A percentile compares a stretch with the other conserved stretches of the same genome.
These are phyloP conservation scores for Rhysida immarginata DNA, from an alignment of 1,140 invertebrate genomes.

Conservation along the genomic window DNA sequence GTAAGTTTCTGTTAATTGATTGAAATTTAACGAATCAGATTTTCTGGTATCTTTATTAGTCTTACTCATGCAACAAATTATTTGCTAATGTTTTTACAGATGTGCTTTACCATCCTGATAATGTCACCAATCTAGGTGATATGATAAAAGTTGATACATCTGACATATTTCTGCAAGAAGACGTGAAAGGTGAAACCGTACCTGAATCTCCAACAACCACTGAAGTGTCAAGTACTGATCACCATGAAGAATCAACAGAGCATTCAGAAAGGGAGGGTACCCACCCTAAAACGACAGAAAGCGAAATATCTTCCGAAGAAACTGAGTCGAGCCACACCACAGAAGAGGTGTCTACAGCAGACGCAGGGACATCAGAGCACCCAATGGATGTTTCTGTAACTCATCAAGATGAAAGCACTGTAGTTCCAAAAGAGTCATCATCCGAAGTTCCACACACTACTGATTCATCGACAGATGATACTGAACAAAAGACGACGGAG, in stretches of 20 bases:
- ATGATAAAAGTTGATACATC: slow-evolving; percentile 12
- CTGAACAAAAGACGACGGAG: no score
- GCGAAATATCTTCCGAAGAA: slow-evolving; percentile 10
- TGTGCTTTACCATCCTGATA: no score
- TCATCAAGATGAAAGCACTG: no score
- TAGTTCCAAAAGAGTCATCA: no score
- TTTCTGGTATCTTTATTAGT: no score
- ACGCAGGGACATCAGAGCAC: slow-evolving; percentile 7
- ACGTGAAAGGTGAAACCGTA: slow-evolving; percentile 3
- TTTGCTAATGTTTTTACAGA: no score
- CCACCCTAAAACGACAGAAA: background rate
- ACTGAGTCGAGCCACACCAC: slow-evolving; percentile 10
- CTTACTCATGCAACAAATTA: no score
- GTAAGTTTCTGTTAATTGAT: no score
- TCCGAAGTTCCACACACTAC: no score
- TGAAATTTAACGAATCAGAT: no score
- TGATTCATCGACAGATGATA: no score
- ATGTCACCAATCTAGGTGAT: no score
- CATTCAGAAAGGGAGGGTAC: slow-evolving; percentile 1
- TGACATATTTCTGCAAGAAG: slow-evolving; percentile 16
- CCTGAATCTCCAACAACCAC: background rate
- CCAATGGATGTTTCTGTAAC: background rate
- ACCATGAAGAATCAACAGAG: slow-evolving; percentile 5
- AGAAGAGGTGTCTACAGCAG: slow-evolving; percentile 13
- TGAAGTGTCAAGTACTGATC: slow-evolving; percentile 7